Evolutionary conservation across 2,113 vertebrate genomes (phyloP), one percentile per base, ranked within the genome.

Genomic region (Sander vitreus): DNA sequence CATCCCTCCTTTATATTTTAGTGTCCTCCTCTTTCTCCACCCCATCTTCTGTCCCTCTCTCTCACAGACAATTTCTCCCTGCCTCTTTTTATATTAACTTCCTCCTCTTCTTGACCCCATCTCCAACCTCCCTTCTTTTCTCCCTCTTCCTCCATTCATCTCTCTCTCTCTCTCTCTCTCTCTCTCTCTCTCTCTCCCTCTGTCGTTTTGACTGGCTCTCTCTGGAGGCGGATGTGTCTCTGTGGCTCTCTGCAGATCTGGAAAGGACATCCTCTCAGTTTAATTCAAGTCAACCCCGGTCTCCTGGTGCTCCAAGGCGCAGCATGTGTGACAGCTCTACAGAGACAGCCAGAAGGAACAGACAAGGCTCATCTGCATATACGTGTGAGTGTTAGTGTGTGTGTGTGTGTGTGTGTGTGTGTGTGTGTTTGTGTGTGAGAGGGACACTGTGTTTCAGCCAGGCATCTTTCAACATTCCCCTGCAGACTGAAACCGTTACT

Each of bases 201-300:
- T 82, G 27, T 83, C 75, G 87, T 75, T 87, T 66, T 91, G 84
- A 80, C 79, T 82, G 69, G 23, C 64, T 80, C 88, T 88, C 91
- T 84, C 81, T 80, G 74, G 79, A 87, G 79, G 73, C 76, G 80
- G 79, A 86, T 89, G 84, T 84, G 89, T 76, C 83, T 88, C 86
- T 65, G 80, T 84, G 86, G 80, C 72, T 73, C 78, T 89, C 84
- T 82, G 79, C 78, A 70, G 89, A 84, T 92, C 85, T 91, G 76
- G 68, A 93, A 94, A 93, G 91, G 92, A 93, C 89, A 89, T 88
- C 74, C 80, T 92, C 91, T 93, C 91, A 85, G 73, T 94, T 93
- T 91, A 91, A 88, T 93, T 94, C 86, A 93, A 92, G 85, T 93
- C 88, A 88, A 80, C 83, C 89, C 79, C 54, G 7, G 86, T 91